These are phyloP conservation scores for Oikopleura albicans DNA, from an alignment of 23 tunicate species.

Conservation along the genomic window DNA sequence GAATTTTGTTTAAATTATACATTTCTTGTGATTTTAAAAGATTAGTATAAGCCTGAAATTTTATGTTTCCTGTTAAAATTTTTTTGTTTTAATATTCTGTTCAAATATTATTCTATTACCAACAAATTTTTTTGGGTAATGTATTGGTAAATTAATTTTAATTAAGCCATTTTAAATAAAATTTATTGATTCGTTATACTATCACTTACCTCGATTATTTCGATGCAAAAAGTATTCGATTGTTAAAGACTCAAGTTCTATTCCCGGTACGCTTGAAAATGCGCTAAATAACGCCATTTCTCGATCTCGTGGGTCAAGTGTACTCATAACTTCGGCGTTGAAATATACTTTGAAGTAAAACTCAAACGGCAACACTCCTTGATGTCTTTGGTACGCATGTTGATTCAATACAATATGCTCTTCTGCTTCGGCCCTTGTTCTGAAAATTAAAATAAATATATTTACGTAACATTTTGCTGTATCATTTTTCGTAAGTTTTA, in stretches of 20 bases:
- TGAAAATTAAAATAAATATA: neutral
- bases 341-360: neutral
- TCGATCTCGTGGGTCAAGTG: neutral
- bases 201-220: neutral
- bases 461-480: too few species aligned
- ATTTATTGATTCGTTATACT: neutral
- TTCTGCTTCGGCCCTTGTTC: neutral
- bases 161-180: too few species aligned
- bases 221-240: neutral
- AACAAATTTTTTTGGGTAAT: too few species aligned
- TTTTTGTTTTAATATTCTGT: too few species aligned
- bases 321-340: neutral
- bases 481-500: too few species aligned
- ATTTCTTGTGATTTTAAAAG: too few species aligned
- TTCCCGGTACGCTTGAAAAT: neutral
- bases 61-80: too few species aligned
- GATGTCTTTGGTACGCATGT: neutral
- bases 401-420: neutral
- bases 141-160: too few species aligned
- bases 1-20: too few species aligned
- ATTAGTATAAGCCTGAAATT: too few species aligned
- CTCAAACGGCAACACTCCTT: too few species aligned
- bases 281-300: neutral
- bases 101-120: too few species aligned
- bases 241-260: neutral